Conservation (phyloP, 2,797 vertebrate genomes). For the Mareca strepera region DNA sequence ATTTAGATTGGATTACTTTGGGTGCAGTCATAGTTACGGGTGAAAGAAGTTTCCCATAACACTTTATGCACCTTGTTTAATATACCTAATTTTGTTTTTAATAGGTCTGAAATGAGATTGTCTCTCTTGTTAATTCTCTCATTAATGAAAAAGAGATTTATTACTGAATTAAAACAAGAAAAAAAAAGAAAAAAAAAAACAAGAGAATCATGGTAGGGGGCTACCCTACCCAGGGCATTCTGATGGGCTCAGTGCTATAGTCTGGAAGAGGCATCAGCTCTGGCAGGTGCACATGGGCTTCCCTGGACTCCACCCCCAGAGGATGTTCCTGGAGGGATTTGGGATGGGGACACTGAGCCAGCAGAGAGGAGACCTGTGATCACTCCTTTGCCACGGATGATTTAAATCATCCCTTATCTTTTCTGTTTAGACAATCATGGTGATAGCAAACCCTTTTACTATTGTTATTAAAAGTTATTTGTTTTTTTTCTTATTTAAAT, state of each 20-base stretch:
- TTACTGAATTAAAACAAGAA: background rate
- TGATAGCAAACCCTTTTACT: background rate
- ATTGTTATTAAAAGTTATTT: accelerated
- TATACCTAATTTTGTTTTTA: constrained; percentile 55
- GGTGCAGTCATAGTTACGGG: background rate
- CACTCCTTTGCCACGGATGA: accelerated
- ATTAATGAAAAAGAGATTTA: constrained; percentile 60
- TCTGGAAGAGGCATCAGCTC: background rate
- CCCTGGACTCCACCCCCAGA: accelerated
- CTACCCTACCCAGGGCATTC: too few relatives aligned
- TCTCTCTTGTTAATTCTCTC: constrained; percentile 48
- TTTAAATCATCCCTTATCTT: background rate
- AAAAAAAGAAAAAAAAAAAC: too few relatives aligned
- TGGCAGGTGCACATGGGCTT: accelerated
- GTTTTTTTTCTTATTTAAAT: background rate
- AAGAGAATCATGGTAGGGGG: background rate
- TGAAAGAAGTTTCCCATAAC: constrained; percentile 28
- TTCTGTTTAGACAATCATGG: background rate
- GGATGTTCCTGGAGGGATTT: background rate
- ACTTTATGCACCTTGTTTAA: constrained; percentile 36
- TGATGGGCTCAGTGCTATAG: accelerated
- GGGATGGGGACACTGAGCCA: accelerated
- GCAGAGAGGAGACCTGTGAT: background rate
- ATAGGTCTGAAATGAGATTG: constrained; percentile 48
- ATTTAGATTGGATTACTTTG: constrained; percentile 16